phyloP scores from a whole-genome alignment of 2,888 invertebrate genomes.

The Acanthosoma haemorrhoidale region DNA sequence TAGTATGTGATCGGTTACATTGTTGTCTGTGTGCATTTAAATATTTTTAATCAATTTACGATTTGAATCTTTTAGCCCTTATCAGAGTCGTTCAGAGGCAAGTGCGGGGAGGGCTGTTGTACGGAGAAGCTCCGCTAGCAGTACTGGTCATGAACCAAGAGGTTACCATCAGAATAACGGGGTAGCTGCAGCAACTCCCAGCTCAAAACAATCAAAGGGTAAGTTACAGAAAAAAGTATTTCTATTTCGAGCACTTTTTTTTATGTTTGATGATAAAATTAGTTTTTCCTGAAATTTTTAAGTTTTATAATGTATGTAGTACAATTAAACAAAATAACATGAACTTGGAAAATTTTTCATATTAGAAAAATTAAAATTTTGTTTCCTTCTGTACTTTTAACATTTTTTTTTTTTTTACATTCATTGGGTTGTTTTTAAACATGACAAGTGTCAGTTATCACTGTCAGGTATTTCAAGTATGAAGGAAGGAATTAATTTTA shows the following conservation, averaged over 20 bases:
- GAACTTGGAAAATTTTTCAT: too few relatives aligned
- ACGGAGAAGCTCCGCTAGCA: conserved; percentile 33
- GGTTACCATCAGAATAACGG: conserved; percentile 48
- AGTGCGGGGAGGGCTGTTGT: conserved; percentile 23
- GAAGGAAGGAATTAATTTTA: too few relatives aligned
- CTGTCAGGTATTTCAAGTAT: too few relatives aligned
- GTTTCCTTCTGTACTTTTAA: too few relatives aligned
- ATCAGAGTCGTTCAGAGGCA: conserved; percentile 19
- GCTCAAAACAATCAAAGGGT: conserved; percentile 43
- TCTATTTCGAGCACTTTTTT: not conserved
- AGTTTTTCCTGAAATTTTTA: not conserved
- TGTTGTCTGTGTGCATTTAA: too few relatives aligned
- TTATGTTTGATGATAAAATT: too few relatives aligned
- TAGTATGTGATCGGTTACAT: too few relatives aligned
- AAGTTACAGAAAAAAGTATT: too few relatives aligned
- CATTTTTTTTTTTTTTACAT: too few relatives aligned
- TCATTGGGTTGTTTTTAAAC: too few relatives aligned
- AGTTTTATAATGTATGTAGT: not conserved
- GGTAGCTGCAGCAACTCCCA: conserved; percentile 42
- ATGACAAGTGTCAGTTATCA: too few relatives aligned
- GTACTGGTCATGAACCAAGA: conserved; percentile 32
- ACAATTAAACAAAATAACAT: not conserved
- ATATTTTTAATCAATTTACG: not conserved
- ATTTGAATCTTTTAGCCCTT: conserved; percentile 1
- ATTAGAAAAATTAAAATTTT: too few relatives aligned